Conservation (phyloP, 2,797 vertebrate genomes). For the Danionella dracula region DNA sequence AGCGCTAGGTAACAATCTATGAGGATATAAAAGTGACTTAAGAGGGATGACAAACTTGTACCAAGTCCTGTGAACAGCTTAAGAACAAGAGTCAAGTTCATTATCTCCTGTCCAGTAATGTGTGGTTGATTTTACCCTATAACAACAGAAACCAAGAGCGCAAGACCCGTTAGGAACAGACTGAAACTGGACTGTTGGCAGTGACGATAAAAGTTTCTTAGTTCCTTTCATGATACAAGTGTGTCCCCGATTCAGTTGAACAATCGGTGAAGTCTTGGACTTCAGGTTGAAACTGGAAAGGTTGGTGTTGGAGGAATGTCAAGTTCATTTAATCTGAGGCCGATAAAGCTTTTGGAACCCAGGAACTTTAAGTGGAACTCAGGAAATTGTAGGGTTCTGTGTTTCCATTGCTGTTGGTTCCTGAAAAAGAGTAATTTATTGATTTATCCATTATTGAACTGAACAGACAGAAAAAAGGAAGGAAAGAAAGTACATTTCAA, state of each 20-base stretch:
- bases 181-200: slow-evolving; percentile 28
- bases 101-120: neutral
- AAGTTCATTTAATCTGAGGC: slow-evolving; percentile 68
- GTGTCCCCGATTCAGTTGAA: slow-evolving; percentile 70
- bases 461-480: too few relatives aligned
- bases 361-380: slow-evolving; percentile 38
- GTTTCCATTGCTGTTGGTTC: slow-evolving; percentile 51
- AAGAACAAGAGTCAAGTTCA: neutral
- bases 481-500: too few relatives aligned
- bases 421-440: slow-evolving; percentile 37
- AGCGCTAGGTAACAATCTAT: slow-evolving; percentile 9
- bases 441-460: neutral
- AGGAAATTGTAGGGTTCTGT: slow-evolving; percentile 57
- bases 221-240: neutral
- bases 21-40: slow-evolving; percentile 7
- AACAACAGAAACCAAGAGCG: too few relatives aligned
- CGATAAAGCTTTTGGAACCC: slow-evolving; percentile 44
- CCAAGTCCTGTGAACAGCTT: neutral
- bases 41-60: neutral
- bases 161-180: slow-evolving; percentile 14
- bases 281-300: slow-evolving; percentile 34
- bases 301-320: slow-evolving; percentile 65
- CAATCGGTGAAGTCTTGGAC: slow-evolving; percentile 73
- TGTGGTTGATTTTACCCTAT: too few relatives aligned
- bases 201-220: slow-evolving; percentile 15